Evolutionary conservation across 92 coral and sea anemone genomes (phyloP), one percentile per base, ranked within the genome.

Genomic region (Zoanthus sociatus): DNA sequence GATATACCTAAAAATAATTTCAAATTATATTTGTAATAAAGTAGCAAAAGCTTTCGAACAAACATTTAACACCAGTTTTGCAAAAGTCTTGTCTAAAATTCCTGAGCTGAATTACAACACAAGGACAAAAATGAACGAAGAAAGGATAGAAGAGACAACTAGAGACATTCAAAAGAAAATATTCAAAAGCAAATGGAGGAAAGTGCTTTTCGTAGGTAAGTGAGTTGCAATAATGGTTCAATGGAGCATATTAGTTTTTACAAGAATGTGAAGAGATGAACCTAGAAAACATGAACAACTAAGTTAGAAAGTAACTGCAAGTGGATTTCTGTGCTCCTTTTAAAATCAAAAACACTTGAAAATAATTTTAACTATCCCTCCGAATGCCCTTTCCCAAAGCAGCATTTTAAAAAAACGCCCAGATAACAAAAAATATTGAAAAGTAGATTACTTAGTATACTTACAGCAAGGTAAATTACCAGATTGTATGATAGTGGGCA

Each of bases 401-500:
- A 9, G 53, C 53, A 48, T 48, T 48, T 48, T 48, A 48, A 48
- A 48, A 48, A 48, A 26, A 26, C 26, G 26, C 26, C 26, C 26
- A 26, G 26, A 26, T 26, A 26, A 26, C 26, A 26, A 26, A 26
- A 26, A 26, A 26, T 26, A 26, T 17, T 17, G 30, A 8, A 9
- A 17, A 74, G 21, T 16, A 44, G 44, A 73, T 73, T 73, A 30
- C 46, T 20, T 9, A 55, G 8, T 73, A 37, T 56, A 69, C 26
- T 26, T 26, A 26, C 26, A 26, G 26, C 26, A 26, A 26, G 26
- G 26, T 26, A 0, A 26, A 26, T 26, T 69, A 30, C 55, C 87
- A 90, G 93, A 82, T 72, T 82, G 31, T 87, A 81, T 82, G 89
- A 87, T 12, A 83, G 73, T 67, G 90, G 83, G n/a, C 89, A 91